Base-by-base conservation (phyloP, 2,113 vertebrate genomes). In the Notothenia rossii region DNA sequence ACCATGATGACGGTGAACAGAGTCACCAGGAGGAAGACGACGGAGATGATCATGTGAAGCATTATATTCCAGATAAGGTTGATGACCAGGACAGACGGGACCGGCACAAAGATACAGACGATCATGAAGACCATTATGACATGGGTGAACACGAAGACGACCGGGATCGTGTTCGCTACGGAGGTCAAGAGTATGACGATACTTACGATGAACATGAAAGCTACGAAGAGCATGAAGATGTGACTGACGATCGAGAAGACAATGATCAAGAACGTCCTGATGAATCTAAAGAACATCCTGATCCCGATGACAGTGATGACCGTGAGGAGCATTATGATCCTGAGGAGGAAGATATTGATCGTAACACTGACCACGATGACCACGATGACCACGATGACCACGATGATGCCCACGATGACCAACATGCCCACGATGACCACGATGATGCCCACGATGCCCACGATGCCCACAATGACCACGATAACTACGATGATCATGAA, bases 111-210 rank as follows among this genome's bases (percentile, higher is more conserved):
- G 40, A 78, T 11, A 22, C 50, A 4, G 51, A 54, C 9, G 18
- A 54, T n/a, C 88, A 58, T 0, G 51, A 86, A n/a, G 90, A 91
- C 58, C 91, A 93, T 53, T 92, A 93, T 46, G 92, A 93, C 82
- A 92, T 91, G 90, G 91, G 89, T 0, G 89, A 93, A 68, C 89
- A 92, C 3, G 92, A 93, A 22, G 91, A 90, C 1, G 88, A 86
- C 12, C 75, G 13, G 1, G 54, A 79, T 43, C 79, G 3, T 1
- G 43, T 79, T 69, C 86, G 13, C 36, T 67, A 77, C 2, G 64
- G 71, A 45, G 71, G 59, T 71, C 83, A 51, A n/a, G 85, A 91
- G 20, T 67, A 80, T 2, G 85, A 86, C 20, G 72, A 87, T 3
- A 77, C 72, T 0, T 81, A 77, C 0, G 77, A 89, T 8, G 78